Conservation (phyloP, 2,113 vertebrate genomes). For the Cygnus atratus region DNA sequence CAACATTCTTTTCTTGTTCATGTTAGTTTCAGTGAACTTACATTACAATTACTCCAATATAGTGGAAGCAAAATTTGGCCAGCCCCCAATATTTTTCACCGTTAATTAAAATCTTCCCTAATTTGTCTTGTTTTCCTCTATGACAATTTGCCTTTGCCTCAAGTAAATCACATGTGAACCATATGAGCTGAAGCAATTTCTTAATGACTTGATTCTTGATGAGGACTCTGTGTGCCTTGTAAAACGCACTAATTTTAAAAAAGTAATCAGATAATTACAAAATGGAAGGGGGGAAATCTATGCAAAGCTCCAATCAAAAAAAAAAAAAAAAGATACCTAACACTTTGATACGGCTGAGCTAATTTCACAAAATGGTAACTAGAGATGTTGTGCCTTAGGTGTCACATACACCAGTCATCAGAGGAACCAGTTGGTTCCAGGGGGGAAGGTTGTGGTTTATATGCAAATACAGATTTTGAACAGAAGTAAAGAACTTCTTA, state of each 20-base stretch:
- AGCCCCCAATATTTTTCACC: background rate
- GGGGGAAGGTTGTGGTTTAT: background rate
- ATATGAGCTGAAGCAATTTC: background rate
- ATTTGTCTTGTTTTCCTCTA: conserved; percentile 32
- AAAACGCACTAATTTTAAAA: background rate
- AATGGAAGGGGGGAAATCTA: conserved; percentile 7
- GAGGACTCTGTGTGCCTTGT: conserved; percentile 12
- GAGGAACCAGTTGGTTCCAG: background rate
- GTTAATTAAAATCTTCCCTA: conserved; percentile 17
- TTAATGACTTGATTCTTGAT: conserved; percentile 59
- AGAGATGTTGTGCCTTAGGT: background rate
- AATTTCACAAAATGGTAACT: conserved; percentile 8
- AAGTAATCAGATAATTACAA: conserved; percentile 49
- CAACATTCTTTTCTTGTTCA: background rate
- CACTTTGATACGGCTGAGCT: conserved; percentile 12
- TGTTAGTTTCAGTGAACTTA: background rate
- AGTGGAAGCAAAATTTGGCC: background rate
- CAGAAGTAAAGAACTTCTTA: background rate
- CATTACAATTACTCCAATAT: background rate
- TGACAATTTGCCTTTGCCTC: conserved; percentile 28
- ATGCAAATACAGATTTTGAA: background rate
- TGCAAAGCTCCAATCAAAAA: background rate
- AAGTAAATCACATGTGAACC: conserved; percentile 1
- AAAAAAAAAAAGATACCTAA: background rate
- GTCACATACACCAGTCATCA: background rate